These are phyloP conservation scores for Agrenia bidenticulata DNA, from an alignment of 2,888 invertebrate genomes.

Conservation along the genomic window DNA sequence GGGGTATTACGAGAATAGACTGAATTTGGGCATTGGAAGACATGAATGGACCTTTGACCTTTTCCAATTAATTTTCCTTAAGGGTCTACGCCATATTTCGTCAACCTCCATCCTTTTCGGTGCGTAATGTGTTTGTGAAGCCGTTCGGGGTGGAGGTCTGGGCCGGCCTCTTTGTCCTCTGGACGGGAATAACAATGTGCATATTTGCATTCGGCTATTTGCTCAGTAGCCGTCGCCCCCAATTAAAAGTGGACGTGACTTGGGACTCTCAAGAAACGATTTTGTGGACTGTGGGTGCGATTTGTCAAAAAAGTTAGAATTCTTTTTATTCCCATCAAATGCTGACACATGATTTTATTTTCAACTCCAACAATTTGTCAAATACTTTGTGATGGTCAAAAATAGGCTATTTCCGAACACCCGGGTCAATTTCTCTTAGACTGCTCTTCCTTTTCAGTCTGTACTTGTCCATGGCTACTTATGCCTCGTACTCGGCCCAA, in stretches of 20 bases:
- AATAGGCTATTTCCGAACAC: slow-evolving; percentile 16
- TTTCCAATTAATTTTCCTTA: not conserved
- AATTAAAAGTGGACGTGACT: no score
- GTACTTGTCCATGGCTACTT: slow-evolving; percentile 17
- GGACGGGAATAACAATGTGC: slow-evolving; percentile 10
- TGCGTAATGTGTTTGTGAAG: slow-evolving; percentile 29
- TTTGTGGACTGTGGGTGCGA: slow-evolving; percentile 20
- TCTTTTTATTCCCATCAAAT: not conserved
- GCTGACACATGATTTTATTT: no score
- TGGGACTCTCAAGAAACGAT: slow-evolving; percentile 18
- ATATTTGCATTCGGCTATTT: slow-evolving; percentile 4
- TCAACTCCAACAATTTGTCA: not conserved
- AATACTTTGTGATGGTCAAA: no score
- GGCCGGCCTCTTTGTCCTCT: slow-evolving; percentile 6
- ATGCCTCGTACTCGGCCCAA: slow-evolving; percentile 15
- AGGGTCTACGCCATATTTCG: slow-evolving; percentile 32
- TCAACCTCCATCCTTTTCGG: slow-evolving; percentile 24
- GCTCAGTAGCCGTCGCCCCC: not conserved
- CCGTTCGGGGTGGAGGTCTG: slow-evolving; percentile 26
- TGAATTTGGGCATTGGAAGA: no score
- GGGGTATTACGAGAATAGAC: not conserved
- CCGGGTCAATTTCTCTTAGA: slow-evolving; percentile 8
- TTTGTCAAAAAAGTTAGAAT: slow-evolving; percentile 24
- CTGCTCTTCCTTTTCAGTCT: slow-evolving; percentile 7
- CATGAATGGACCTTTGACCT: no score